Base-by-base conservation (phyloP, 2,888 invertebrate genomes). In the Notocelia uddmanniana region DNA sequence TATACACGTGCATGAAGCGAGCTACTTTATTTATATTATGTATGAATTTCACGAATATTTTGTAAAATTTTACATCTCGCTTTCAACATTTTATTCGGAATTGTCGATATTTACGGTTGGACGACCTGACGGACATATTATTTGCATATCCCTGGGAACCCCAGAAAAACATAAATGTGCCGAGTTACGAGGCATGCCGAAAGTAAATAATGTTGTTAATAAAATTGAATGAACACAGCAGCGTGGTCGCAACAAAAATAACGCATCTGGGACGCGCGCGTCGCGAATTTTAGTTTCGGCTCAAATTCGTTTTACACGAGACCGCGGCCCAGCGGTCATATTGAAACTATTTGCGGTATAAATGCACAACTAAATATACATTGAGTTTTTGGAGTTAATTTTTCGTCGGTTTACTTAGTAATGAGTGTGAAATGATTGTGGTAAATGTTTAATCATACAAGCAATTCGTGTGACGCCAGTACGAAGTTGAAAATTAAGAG, bases 201-300 rank as follows among this genome's bases (percentile, higher is more conserved):
- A 75, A 74, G 72, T 76, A 78, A 83, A 72, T 72, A 85, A 87
- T 83, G 84, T 87, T 86, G 83, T 86, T 86, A 89, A 87, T 88
- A 85, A 89, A 87, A 87, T 87, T 85, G 84, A 85, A 87, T 88
- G 88, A 88, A 89, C 87, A 86, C 76, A 75, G 79, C 81, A 81
- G 83, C 82, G 79, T 77, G 75, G 83, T 74, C 68, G 84, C 79
- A 90, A 87, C 89, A 89, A 91, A 93, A 92, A 93, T 93, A 93
- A 89, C 91, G 81, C 83, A 79, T 81, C 83, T 79, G 83, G 83
- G 83, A 83, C 80, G 83, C 77, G 78, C 77, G 75, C 79, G 75
- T 79, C 80, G 79, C 80, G 83, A 81, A 83, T 83, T 85, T 85
- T 86, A 87, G 87, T 86, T 85, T 80, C 85, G 81, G 84, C 83